These are phyloP conservation scores for Myripristis murdjan DNA, from an alignment of 2,797 vertebrate species.

Conservation along the genomic window DNA sequence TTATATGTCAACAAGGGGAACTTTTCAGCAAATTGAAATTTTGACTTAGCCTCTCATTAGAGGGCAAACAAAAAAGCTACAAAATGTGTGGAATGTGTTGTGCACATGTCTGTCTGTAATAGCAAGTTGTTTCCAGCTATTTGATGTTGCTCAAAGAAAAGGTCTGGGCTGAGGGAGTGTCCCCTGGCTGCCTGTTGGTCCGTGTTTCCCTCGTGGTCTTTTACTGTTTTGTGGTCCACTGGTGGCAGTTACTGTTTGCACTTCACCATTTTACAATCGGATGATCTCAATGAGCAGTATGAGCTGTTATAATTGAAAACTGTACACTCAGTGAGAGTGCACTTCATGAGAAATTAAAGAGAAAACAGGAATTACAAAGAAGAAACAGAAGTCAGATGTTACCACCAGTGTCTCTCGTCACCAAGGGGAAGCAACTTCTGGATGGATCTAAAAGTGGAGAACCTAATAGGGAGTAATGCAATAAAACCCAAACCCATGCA, in stretches of 20 bases:
- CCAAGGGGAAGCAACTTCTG: slow-evolving; percentile 62
- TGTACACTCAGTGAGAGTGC: slow-evolving; percentile 43
- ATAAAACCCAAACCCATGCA: slow-evolving; percentile 71
- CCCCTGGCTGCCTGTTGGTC: no score
- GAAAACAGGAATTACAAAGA: slow-evolving; percentile 28
- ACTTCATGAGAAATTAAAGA: background rate
- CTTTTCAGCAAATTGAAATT: slow-evolving; percentile 40
- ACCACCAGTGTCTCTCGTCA: slow-evolving; percentile 39
- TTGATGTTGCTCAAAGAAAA: slow-evolving; percentile 40
- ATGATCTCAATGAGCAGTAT: slow-evolving; percentile 28
- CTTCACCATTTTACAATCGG: slow-evolving; percentile 27
- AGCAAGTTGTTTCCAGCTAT: slow-evolving; percentile 36
- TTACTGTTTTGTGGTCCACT: slow-evolving; percentile 4
- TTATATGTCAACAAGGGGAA: slow-evolving; percentile 48
- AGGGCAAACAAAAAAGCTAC: slow-evolving; percentile 15
- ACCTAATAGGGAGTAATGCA: slow-evolving; percentile 76
- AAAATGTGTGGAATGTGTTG: background rate
- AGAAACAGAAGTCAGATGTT: slow-evolving; percentile 48
- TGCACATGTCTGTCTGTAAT: background rate
- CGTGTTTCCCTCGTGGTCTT: background rate
- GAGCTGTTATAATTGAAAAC: slow-evolving; percentile 7
- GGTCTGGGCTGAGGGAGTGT: slow-evolving; percentile 7
- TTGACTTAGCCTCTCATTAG: slow-evolving; percentile 13
- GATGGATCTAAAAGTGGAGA: slow-evolving; percentile 66
- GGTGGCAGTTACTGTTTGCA: slow-evolving; percentile 27